Evolutionary conservation across 2,113 vertebrate species (phyloP), one percentile per base, ranked within the genome.

Genomic region (Misgurnus mizolepis): DNA sequence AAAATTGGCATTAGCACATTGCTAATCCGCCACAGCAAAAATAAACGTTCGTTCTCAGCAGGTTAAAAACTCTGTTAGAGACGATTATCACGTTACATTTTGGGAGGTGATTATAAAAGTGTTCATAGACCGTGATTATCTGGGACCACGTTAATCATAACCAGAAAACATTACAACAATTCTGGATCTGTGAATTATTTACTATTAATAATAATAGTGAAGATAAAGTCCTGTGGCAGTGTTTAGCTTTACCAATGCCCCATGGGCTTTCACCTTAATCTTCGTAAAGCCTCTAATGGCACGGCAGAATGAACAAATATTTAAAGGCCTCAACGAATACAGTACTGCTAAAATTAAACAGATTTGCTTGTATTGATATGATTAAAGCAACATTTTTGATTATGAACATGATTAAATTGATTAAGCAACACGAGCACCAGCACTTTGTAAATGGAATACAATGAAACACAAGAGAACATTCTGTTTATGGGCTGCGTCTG

Each of bases 191-290:
- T 71, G 45, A 50, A 73, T 67, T 64, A 77, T 34, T 11, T 58
- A 50, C 76, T 80, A 80, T 80, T 76, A 76, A 80, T 80, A 83
- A 80, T 9, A 75, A 82, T 34, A 34, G 61, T 62, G 56, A 79
- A 70, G 67, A 65, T 47, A 27, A 49, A 56, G 62, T 79, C 56
- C 47, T 76, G 49, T 27, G 47, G 62, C 80, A 56, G 55, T 58
- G 18, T 17, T 64, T 43, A 70, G 12, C 56, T 65, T 64, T 40
- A 64, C 47, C 60, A 73, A 34, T 66, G 39, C 69, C 78, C 45
- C 5, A 14, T 65, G 11, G 61, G 45, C 43, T 80, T 71, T 74
- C 40, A 49, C 18, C 79, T 14, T 81, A 75, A 81, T 73, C 79
- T 58, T 40, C 41, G 40, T 74, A 75, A 81, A 81, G 79, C 79